A percentile compares a stretch with the other conserved stretches of the same genome.
Evolutionary conservation across 2,113 vertebrate species (phyloP).

Genomic region (Sprattus sprattus): DNA sequence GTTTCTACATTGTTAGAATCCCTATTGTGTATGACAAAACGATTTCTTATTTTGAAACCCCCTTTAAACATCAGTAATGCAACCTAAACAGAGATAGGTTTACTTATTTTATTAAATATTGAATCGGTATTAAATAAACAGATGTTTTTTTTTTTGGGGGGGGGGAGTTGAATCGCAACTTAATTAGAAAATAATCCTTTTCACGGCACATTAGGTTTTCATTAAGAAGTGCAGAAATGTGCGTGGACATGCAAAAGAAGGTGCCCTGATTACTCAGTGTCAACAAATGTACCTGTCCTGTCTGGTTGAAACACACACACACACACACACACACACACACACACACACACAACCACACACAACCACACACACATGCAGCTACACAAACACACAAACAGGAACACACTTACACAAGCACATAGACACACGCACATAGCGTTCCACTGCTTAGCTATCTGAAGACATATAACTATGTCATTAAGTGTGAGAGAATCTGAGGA

Average conservation of each 20-base stretch:
- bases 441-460: not conserved
- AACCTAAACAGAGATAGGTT: constrained; percentile 27
- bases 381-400: too few species aligned
- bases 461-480: too few species aligned
- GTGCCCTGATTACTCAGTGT: not conserved
- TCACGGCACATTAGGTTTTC: constrained; percentile 11
- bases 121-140: constrained; percentile 38
- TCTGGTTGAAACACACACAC: too few species aligned
- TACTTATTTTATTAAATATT: constrained; percentile 44
- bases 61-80: constrained; percentile 34
- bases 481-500: too few species aligned
- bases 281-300: not conserved
- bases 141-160: constrained; percentile 22
- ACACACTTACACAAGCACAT: not conserved
- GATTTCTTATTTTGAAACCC: constrained; percentile 34
- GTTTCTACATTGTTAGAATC: constrained; percentile 34
- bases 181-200: constrained; percentile 36
- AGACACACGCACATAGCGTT: not conserved
- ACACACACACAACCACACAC: too few species aligned
- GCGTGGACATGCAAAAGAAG: not conserved
- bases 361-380: too few species aligned
- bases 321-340: too few species aligned
- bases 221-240: not conserved
- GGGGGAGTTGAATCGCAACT: constrained; percentile 25
- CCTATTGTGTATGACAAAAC: constrained; percentile 25